Evolutionary conservation across 2,888 invertebrate genomes (phyloP).

Genomic region (Seira sanloemensis): DNA sequence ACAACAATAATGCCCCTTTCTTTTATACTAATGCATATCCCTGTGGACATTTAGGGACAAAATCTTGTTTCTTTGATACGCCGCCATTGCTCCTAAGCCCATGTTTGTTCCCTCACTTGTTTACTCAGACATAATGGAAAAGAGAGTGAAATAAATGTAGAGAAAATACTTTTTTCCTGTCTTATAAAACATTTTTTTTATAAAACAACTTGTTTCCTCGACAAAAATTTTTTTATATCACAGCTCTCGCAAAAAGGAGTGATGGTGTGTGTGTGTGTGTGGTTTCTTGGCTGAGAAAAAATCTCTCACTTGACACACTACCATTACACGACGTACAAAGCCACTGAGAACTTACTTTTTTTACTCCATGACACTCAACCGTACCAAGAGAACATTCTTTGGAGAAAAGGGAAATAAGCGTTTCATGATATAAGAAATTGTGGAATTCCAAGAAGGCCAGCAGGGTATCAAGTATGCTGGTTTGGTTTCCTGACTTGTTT

Average conservation of each 20-base stretch:
- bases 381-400: slow-evolving; percentile 26
- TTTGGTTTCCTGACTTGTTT: slow-evolving; percentile 46
- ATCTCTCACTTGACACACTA: too few relatives aligned
- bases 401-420: slow-evolving; percentile 4
- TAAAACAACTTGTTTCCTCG: too few relatives aligned
- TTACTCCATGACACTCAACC: too few relatives aligned
- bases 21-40: slow-evolving; percentile 30
- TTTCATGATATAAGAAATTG: neutral
- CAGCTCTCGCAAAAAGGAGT: neutral
- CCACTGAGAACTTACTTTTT: too few relatives aligned
- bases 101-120: neutral
- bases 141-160: slow-evolving; percentile 19
- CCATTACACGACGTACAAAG: too few relatives aligned
- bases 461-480: slow-evolving; percentile 52
- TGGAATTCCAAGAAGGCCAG: slow-evolving; percentile 28
- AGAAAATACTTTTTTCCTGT: too few relatives aligned
- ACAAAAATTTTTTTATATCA: neutral
- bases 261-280: neutral
- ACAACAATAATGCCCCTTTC: too few relatives aligned
- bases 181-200: too few relatives aligned
- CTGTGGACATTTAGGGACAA: slow-evolving; percentile 26
- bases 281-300: slow-evolving; percentile 33
- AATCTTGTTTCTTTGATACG: too few relatives aligned
- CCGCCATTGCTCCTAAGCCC: neutral
- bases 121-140: slow-evolving; percentile 33